Evolutionary conservation across 2,113 vertebrate genomes (phyloP).

Genomic region (Falcunculus frontatus): DNA sequence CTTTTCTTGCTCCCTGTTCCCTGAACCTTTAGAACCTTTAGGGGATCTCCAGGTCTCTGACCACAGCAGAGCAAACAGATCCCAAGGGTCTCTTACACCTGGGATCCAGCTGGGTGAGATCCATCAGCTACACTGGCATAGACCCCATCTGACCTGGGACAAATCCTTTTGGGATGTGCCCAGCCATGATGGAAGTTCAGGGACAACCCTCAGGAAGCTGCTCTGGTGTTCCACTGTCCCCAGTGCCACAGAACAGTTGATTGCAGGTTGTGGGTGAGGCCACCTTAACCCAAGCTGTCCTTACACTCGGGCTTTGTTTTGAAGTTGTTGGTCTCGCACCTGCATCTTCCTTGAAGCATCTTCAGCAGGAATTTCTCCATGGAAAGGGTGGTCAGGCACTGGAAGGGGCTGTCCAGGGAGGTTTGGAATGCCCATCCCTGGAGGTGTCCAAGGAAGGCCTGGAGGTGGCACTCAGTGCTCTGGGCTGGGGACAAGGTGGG

Average conservation of each 20-base stretch:
- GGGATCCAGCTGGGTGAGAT: neutral
- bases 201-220: neutral
- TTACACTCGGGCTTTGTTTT: neutral
- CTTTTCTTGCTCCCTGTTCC: neutral
- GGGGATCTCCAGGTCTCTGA: neutral
- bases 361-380: neutral
- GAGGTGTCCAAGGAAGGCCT: rapidly evolving
- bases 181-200: neutral
- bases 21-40: neutral
- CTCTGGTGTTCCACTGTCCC: neutral
- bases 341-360: neutral
- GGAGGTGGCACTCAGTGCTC: neutral
- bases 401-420: neutral
- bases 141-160: neutral
- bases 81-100: neutral
- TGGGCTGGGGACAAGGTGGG: neutral
- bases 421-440: neutral
- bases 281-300: neutral
- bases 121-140: rapidly evolving
- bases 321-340: neutral
- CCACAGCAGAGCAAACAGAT: neutral
- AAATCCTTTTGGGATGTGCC: neutral
- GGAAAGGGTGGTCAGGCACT: neutral
- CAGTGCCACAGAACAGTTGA: neutral
- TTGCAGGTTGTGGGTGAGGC: neutral